Conservation (phyloP, 2,797 vertebrate genomes). For the Crypturellus tataupa region DNA sequence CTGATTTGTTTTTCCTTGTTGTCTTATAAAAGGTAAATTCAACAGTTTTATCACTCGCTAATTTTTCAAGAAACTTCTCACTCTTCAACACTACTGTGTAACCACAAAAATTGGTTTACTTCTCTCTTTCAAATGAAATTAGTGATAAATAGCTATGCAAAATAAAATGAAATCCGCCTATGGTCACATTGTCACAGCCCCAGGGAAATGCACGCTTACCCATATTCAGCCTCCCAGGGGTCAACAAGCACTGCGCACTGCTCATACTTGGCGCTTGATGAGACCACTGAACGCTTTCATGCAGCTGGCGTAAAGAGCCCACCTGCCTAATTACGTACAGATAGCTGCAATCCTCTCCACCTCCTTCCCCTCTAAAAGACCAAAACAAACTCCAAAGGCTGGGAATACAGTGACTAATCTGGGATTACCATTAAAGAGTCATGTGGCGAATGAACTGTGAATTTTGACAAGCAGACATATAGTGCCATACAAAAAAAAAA, state of each 20-base stretch:
- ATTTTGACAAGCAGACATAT: neutral
- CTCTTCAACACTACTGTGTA: neutral
- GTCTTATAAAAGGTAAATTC: neutral
- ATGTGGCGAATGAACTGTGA: neutral
- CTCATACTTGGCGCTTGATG: neutral
- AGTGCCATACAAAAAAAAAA: neutral
- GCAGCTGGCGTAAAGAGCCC: neutral
- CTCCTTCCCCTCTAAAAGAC: constrained; percentile 1
- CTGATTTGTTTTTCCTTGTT: neutral
- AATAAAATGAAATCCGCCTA: neutral
- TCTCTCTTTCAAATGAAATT: neutral
- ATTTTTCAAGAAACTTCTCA: neutral
- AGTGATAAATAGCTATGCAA: neutral
- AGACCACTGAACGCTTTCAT: neutral
- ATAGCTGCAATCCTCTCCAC: neutral
- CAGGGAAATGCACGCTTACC: neutral
- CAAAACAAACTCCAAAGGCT: neutral
- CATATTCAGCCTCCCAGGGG: neutral
- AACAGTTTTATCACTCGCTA: neutral
- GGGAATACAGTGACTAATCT: neutral
- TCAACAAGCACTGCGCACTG: neutral
- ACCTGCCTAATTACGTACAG: constrained; percentile 43
- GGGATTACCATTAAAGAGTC: neutral
- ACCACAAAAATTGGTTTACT: neutral
- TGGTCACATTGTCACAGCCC: neutral